phyloP scores from a whole-genome alignment of 2,113 vertebrate species.

The Neogobius melanostomus region DNA sequence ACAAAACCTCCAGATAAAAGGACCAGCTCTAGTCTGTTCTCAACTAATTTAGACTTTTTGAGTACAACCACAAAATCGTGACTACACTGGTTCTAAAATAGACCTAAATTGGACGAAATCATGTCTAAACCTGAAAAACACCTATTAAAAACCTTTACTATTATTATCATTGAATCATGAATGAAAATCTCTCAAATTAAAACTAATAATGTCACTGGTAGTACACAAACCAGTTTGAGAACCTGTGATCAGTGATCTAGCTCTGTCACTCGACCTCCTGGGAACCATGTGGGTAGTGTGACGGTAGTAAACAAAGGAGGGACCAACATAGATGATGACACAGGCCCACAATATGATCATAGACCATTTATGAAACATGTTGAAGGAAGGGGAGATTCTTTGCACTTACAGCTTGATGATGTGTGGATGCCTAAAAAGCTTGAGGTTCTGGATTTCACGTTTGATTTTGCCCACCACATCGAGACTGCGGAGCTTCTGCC shows the following conservation, averaged over 20 bases:
- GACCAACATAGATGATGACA: background rate
- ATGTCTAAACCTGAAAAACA: slow-evolving; percentile 1
- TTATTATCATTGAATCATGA: too few relatives aligned
- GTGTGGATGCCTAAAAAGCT: slow-evolving; percentile 97
- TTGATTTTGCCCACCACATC: slow-evolving; percentile 99
- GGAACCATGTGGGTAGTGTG: slow-evolving; percentile 38
- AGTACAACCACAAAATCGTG: too few relatives aligned
- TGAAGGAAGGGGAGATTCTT: background rate
- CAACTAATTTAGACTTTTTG: too few relatives aligned
- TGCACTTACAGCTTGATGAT: slow-evolving; percentile 98
- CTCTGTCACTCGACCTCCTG: slow-evolving; percentile 18
- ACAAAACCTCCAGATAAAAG: too few relatives aligned
- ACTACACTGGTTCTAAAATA: slow-evolving; percentile 20
- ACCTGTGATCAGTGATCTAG: slow-evolving; percentile 14
- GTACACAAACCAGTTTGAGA: background rate
- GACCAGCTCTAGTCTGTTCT: too few relatives aligned
- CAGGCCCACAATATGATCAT: slow-evolving; percentile 7
- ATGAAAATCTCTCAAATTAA: background rate
- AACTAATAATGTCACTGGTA: background rate
- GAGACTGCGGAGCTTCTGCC: slow-evolving; percentile 97
- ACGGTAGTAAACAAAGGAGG: slow-evolving; percentile 47
- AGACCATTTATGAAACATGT: background rate
- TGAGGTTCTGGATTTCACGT: slow-evolving; percentile 97
- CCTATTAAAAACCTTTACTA: too few relatives aligned
- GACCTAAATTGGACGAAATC: slow-evolving; percentile 29